Conservation (phyloP, 1,140 invertebrate genomes). For the Euwallacea fornicatus region DNA sequence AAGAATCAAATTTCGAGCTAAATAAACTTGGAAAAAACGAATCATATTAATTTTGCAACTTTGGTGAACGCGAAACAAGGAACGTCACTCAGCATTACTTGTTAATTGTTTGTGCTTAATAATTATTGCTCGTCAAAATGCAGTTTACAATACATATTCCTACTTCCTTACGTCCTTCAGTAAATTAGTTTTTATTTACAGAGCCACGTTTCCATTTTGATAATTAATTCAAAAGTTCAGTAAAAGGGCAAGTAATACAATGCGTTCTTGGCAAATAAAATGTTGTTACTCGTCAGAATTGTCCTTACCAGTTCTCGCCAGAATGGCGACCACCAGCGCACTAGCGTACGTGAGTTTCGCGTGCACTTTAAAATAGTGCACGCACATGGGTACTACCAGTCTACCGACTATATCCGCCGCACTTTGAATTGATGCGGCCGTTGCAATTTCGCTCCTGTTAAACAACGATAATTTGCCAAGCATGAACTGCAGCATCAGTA, state of each 20-base stretch:
- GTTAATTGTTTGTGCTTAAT: no score
- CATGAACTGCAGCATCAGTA: constrained; percentile 52
- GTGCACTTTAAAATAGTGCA: constrained; percentile 46
- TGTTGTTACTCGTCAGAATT: background rate
- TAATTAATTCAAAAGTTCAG: no score
- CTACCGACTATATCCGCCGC: constrained; percentile 51
- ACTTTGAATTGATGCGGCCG: constrained; percentile 50
- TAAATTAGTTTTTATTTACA: no score
- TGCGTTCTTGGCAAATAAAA: background rate
- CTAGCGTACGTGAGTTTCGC: constrained; percentile 51
- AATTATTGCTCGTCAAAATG: no score
- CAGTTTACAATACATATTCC: no score
- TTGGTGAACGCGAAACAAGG: no score
- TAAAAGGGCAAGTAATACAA: background rate
- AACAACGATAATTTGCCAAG: constrained; percentile 50
- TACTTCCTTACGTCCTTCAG: no score
- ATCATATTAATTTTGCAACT: no score
- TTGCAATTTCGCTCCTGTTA: constrained; percentile 47
- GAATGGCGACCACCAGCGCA: constrained; percentile 49
- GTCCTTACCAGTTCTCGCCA: constrained; percentile 50
- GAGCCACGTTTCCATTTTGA: no score
- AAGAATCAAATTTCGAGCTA: no score
- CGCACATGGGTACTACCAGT: constrained; percentile 50
- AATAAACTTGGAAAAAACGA: no score
- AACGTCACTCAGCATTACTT: no score